phyloP scores from a whole-genome alignment of 92 coral and sea anemone genomes.

The Heteractis magnifica region DNA sequence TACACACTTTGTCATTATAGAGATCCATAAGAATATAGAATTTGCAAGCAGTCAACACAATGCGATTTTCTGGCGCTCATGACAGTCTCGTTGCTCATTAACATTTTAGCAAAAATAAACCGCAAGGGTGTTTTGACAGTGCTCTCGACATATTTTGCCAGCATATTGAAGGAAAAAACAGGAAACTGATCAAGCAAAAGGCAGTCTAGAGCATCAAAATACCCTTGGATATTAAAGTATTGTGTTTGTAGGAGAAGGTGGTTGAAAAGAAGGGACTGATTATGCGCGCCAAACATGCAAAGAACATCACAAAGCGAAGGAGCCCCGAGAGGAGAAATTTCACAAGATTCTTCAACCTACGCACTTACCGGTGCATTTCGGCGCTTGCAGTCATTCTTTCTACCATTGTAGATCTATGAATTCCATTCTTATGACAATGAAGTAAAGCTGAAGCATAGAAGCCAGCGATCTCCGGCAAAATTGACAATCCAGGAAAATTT shows the following conservation, averaged over 20 bases:
- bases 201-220: constrained; percentile 37
- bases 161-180: constrained; percentile 73
- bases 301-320: constrained; percentile 65
- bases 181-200: constrained; percentile 35
- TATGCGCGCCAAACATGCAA: constrained; percentile 79
- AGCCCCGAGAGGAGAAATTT: constrained; percentile 64
- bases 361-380: constrained; percentile 82
- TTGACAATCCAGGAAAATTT: constrained; percentile 76
- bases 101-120: constrained; percentile 98
- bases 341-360: constrained; percentile 68
- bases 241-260: constrained; percentile 56
- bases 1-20: constrained; percentile 47
- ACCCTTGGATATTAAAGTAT: constrained; percentile 66
- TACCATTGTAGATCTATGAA: constrained; percentile 57
- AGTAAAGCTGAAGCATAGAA: constrained; percentile 51
- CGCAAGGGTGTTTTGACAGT: constrained; percentile 98
- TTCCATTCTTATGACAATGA: constrained; percentile 64
- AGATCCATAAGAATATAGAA: constrained; percentile 54
- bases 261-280: constrained; percentile 56
- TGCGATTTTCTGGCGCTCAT: constrained; percentile 77
- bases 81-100: constrained; percentile 83
- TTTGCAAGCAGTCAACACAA: constrained; percentile 68
- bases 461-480: constrained; percentile 65
- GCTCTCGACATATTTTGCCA: constrained; percentile 68
- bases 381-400: constrained; percentile 65